phyloP scores from a whole-genome alignment of 1,140 invertebrate species.

The Diuraphis noxia region DNA sequence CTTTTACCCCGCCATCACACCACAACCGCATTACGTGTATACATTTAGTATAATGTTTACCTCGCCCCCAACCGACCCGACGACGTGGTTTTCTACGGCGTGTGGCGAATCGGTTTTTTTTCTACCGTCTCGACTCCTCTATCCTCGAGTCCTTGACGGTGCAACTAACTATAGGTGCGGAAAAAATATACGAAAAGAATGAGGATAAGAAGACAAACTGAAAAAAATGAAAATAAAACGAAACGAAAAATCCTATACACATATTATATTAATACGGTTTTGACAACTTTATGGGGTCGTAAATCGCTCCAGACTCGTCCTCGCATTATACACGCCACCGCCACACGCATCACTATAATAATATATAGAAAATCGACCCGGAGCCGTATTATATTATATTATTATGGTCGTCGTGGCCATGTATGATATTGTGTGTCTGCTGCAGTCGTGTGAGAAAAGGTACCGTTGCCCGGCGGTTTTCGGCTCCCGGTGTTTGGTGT shows the following conservation, averaged over 20 bases:
- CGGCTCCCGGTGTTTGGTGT: constrained; percentile 42
- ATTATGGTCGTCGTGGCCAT: not conserved
- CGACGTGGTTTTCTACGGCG: not conserved
- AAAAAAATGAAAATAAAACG: not conserved
- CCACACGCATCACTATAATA: not conserved
- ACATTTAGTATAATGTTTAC: not conserved
- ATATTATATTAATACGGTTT: not conserved
- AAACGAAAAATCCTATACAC: constrained; percentile 12
- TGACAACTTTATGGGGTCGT: constrained; percentile 27
- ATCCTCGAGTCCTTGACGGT: not conserved
- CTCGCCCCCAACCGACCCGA: not conserved
- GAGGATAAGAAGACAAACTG: not conserved
- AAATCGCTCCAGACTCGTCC: constrained; percentile 21
- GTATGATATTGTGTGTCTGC: not conserved
- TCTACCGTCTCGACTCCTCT: not conserved
- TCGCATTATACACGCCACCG: not conserved
- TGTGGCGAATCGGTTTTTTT: constrained; percentile 7
- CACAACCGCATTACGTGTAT: not conserved
- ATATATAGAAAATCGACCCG: not conserved
- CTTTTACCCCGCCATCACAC: not conserved
- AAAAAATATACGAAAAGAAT: not conserved
- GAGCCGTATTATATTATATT: not conserved
- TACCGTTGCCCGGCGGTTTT: not conserved
- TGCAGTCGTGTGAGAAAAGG: constrained; percentile 1
- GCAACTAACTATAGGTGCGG: not conserved